These are phyloP conservation scores for Alviniconcha marisindica DNA, from an alignment of 1,140 invertebrate species.

Conservation along the genomic window DNA sequence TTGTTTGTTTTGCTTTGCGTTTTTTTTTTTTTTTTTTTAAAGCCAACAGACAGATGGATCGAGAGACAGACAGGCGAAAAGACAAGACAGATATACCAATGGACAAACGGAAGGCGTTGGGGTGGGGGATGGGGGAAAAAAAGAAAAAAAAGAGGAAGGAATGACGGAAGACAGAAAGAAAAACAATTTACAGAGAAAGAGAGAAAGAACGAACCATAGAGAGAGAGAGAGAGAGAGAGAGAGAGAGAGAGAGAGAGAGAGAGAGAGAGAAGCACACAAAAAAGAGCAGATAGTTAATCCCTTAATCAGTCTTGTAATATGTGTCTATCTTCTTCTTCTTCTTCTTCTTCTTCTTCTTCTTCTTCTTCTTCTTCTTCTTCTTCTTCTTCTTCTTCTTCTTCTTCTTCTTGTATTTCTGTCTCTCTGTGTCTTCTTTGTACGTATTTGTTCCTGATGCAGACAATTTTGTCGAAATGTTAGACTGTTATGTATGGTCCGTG, in stretches of 20 bases:
- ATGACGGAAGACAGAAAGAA: neutral
- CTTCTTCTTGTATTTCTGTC: neutral
- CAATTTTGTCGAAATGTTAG: too few relatives aligned
- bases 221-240: slow-evolving; percentile 28
- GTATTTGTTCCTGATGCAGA: too few relatives aligned
- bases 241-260: neutral
- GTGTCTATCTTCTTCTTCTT: slow-evolving; percentile 15
- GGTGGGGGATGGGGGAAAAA: too few relatives aligned
- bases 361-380: neutral
- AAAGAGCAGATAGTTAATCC: neutral
- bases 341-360: neutral
- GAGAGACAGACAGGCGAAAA: too few relatives aligned
- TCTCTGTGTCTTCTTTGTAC: neutral
- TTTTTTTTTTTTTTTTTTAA: too few relatives aligned
- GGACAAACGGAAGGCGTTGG: too few relatives aligned
- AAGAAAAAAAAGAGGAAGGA: too few relatives aligned
- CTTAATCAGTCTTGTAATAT: neutral
- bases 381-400: neutral
- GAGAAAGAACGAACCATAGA: slow-evolving; percentile 10
- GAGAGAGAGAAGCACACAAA: neutral
- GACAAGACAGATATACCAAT: too few relatives aligned
- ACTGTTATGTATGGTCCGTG: too few relatives aligned
- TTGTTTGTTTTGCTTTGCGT: too few relatives aligned
- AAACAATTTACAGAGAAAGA: neutral
- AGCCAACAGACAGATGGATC: too few relatives aligned